Percentiles rank a stretch among this genome's conserved stretches.
These are phyloP conservation scores for Mesocricetus auratus DNA, from an alignment of 2,113 vertebrate species.

Conservation along the genomic window DNA sequence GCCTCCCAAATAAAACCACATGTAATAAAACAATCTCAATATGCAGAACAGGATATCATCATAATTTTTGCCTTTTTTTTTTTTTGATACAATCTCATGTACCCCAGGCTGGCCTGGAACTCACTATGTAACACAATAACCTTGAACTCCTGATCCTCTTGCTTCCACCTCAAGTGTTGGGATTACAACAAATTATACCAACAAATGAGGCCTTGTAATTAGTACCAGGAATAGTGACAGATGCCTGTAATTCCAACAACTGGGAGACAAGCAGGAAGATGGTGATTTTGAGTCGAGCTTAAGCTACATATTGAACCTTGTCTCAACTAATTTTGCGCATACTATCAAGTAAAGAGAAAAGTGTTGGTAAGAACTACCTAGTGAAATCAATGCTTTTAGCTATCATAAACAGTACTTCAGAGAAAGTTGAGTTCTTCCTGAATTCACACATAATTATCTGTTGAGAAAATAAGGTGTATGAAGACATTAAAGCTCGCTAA, in stretches of 20 bases:
- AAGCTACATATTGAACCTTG: background rate
- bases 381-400: background rate
- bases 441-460: background rate
- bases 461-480: background rate
- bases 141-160: background rate
- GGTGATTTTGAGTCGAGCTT: background rate
- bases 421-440: background rate
- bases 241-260: background rate
- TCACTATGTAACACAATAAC: background rate
- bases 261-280: background rate
- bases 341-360: background rate
- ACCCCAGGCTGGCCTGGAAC: background rate
- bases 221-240: background rate
- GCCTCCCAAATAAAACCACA: background rate
- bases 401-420: background rate
- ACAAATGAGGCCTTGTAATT: background rate
- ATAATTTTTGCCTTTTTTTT: background rate
- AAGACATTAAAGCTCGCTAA: slow-evolving; percentile 21
- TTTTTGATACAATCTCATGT: background rate
- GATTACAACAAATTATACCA: background rate
- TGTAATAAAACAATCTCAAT: background rate
- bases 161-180: background rate
- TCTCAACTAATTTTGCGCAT: background rate
- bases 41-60: background rate
- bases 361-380: background rate